Evolutionary conservation across 2,888 invertebrate genomes (phyloP).

Genomic region (Xiphydria camelus): DNA sequence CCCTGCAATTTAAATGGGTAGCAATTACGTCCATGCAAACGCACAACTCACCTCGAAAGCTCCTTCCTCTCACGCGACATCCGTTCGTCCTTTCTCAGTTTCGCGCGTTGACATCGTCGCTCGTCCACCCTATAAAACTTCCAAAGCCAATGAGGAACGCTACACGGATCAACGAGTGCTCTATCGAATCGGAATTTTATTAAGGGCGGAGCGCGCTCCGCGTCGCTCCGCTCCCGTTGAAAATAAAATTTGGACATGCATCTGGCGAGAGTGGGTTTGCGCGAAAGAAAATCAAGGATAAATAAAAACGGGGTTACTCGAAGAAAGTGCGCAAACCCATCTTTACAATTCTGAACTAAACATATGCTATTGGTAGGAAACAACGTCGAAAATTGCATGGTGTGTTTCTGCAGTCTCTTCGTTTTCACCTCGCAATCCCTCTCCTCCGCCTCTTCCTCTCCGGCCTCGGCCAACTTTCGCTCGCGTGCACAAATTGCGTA

Average conservation of each 20-base stretch:
- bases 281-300: conserved; percentile 26
- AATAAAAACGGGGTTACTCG: conserved; percentile 22
- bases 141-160: conserved; percentile 11
- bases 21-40: too few species aligned
- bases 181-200: conserved; percentile 39
- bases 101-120: too few species aligned
- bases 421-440: too few species aligned
- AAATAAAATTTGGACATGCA: conserved; percentile 32
- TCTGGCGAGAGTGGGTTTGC: conserved; percentile 26
- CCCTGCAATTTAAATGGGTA: too few species aligned
- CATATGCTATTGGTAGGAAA: conserved; percentile 3
- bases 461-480: conserved; percentile 14
- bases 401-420: conserved; percentile 1
- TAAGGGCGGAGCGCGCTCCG: conserved; percentile 30
- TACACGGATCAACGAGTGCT: conserved; percentile 11
- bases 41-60: too few species aligned
- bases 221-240: conserved; percentile 26
- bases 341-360: conserved; percentile 29
- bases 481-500: not conserved
- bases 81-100: too few species aligned
- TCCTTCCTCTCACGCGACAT: too few species aligned
- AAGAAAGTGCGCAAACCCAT: conserved; percentile 31
- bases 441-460: conserved; percentile 12
- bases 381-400: not conserved
- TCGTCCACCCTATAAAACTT: too few species aligned